A percentile compares a stretch with the other conserved stretches of the same genome.
Evolutionary conservation across 2,888 invertebrate genomes (phyloP).

Genomic region (Pristionchus fissidentatus): DNA sequence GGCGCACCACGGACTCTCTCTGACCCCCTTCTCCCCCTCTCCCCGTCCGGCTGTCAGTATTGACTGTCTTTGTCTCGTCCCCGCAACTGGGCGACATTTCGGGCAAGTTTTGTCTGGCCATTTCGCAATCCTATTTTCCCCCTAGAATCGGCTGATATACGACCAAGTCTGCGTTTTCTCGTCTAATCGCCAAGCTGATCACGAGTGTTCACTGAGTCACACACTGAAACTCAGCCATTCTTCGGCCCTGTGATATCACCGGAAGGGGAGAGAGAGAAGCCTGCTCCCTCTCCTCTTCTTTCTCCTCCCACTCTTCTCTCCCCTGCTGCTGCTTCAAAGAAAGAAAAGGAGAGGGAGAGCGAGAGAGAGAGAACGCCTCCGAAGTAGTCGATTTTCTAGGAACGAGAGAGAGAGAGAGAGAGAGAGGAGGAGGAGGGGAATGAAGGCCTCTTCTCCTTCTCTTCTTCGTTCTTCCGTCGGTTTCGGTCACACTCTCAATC

Average conservation of each 20-base stretch:
- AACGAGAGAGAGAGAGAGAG: background rate
- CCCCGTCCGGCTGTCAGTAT: background rate
- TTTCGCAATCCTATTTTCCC: background rate
- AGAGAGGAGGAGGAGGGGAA: background rate
- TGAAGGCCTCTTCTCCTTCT: conserved; percentile 14
- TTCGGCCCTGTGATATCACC: conserved; percentile 4
- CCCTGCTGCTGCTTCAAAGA: background rate
- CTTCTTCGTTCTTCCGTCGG: background rate
- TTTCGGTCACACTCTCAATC: conserved; percentile 9
- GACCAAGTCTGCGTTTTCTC: background rate
- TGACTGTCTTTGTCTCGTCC: background rate
- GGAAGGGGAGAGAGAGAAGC: conserved; percentile 25
- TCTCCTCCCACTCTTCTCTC: conserved; percentile 22
- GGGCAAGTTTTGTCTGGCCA: background rate
- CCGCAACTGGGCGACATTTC: background rate
- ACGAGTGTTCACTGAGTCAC: conserved; percentile 19
- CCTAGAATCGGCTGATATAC: background rate
- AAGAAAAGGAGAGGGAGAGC: too few species aligned
- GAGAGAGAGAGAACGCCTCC: conserved; percentile 40
- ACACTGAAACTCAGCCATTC: background rate
- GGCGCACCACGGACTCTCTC: background rate
- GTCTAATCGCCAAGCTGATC: conserved; percentile 11
- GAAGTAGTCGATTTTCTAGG: conserved; percentile 40
- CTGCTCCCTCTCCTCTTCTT: background rate
- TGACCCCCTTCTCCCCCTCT: conserved; percentile 30